Percentiles rank a stretch among this genome's conserved stretches.
phyloP scores from a whole-genome alignment of 1,140 invertebrate genomes.

The Pseudomyrmex concolor region DNA sequence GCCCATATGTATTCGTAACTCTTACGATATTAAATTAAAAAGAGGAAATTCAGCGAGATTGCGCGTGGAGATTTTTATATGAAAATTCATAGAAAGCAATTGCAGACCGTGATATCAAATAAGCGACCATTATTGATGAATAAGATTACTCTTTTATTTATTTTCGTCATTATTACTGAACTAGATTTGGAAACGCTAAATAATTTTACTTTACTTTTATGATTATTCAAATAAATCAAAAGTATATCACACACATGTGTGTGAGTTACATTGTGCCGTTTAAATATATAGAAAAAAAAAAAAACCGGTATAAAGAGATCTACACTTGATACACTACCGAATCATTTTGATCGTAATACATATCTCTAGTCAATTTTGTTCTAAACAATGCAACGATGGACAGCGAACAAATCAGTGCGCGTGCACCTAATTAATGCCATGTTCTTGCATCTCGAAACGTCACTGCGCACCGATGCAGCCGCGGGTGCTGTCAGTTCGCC shows the following conservation, averaged over 20 bases:
- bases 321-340: background rate
- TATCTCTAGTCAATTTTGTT: constrained; percentile 9
- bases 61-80: background rate
- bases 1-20: constrained; percentile 2
- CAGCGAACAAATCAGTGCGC: constrained; percentile 32
- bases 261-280: background rate
- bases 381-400: constrained; percentile 40
- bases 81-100: background rate
- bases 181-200: background rate
- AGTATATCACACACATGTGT: background rate
- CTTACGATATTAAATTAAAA: constrained; percentile 8
- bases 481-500: constrained; percentile 56
- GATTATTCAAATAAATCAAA: background rate
- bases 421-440: constrained; percentile 56
- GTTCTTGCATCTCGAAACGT: constrained; percentile 58
- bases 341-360: constrained; percentile 1
- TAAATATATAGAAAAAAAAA: too few relatives aligned
- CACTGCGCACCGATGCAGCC: constrained; percentile 43
- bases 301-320: background rate
- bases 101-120: constrained; percentile 20
- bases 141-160: constrained; percentile 9
- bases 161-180: background rate
- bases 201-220: background rate
- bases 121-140: constrained; percentile 1
- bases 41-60: background rate